Evolutionary conservation across 1,140 invertebrate genomes (phyloP), one percentile per base, ranked within the genome.

Genomic region (Octopus bimaculoides): DNA sequence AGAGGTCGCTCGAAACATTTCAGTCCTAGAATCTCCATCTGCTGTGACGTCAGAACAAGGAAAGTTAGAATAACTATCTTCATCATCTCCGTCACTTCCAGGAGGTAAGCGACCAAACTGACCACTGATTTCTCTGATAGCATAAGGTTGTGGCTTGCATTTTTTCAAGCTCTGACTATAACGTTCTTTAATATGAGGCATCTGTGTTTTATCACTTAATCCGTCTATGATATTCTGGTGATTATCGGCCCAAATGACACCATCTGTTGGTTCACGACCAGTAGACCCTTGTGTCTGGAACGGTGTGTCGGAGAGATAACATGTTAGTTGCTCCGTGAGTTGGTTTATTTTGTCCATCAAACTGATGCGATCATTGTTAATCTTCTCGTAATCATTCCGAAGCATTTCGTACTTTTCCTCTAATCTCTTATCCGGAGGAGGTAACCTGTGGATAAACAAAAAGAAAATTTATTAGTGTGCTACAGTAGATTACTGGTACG

Each of bases 31-130:
- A 20, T 71, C 66, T 20, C 66, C 66, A 14, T 71, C 66, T 20
- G 66, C 66, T 6, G 66, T 71, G 17, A 71, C 66, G 14, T 71
- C 66, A 5, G 66, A 71, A 71, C 66, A 71, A 20, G 66, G 66
- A 71, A 71, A 71, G 14, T 71, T 71, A 71, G 66, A 71, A 71
- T 71, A 71, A 20, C 66, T 71, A 71, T 71, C 66, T 20, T 71
- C 66, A 71, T 71, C 66, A 20, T 71, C 66, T 71, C 66, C 66
- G 66, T 71, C 66, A 71, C 66, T 71, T 20, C 66, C 66, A 20
- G 66, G 66, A 14, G 66, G 66, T n/a, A 71, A 20, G 8, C 66
- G 66, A 20, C 17, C 66, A 20, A 71, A 71, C 5, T 71, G 66
- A n/a, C 66, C 66, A 41, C 26, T 41, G 14, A 71, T 14, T 20